Percentiles rank a stretch among this genome's conserved stretches.
These are phyloP conservation scores for Corynorhinus townsendii DNA, from an alignment of 2,113 vertebrate genomes.

Conservation along the genomic window DNA sequence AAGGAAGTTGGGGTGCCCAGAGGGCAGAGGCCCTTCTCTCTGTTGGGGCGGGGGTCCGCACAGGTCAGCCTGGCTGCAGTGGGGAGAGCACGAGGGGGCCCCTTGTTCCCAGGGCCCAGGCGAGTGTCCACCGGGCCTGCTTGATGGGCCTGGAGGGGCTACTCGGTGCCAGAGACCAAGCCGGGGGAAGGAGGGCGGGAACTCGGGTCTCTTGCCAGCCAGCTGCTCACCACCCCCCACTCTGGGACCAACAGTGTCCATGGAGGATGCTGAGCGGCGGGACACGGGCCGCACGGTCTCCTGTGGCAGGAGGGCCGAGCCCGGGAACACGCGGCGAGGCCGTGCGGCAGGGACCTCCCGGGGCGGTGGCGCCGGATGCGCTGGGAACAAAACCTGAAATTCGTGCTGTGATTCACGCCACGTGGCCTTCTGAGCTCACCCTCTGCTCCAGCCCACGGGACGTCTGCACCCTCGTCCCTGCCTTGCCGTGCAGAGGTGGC, in stretches of 20 bases:
- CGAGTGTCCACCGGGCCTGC: not conserved
- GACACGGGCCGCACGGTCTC: not conserved
- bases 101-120: not conserved
- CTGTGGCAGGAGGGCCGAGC: too few species aligned
- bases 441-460: not conserved
- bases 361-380: not conserved
- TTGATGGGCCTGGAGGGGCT: not conserved
- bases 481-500: not conserved
- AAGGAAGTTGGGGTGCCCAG: fast-evolving
- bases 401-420: not conserved
- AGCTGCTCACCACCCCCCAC: not conserved
- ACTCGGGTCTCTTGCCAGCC: not conserved
- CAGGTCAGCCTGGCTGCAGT: not conserved
- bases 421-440: not conserved
- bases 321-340: not conserved
- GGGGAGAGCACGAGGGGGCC: not conserved
- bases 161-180: not conserved
- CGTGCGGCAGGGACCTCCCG: not conserved
- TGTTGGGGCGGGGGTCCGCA: not conserved
- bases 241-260: too few species aligned
- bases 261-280: not conserved
- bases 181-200: not conserved
- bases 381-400: not conserved
- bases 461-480: not conserved
- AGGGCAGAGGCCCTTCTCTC: not conserved